Evolutionary conservation across 2,797 vertebrate genomes (phyloP), one percentile per base, ranked within the genome.

Genomic region (Psittacula echo): DNA sequence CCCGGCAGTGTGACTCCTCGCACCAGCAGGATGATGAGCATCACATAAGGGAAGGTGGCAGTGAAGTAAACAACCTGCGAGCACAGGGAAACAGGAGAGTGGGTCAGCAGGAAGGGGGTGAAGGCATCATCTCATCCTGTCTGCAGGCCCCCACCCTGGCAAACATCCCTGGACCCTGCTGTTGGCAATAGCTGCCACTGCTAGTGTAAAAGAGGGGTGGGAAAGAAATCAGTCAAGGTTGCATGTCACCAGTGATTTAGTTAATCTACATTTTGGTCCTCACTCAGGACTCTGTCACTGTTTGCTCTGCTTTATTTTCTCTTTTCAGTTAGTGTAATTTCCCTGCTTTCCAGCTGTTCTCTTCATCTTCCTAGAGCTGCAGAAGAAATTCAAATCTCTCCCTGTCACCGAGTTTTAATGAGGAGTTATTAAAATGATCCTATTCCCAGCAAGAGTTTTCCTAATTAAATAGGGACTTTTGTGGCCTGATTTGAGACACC

Each of bases 21-120:
- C 66, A 99, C 51, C 93, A 99, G 98, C 37, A 99, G 97, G 93
- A 99, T 96, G 66, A 99, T 16, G 11, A 99, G 97, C 98, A 99
- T 98, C 95, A 99, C 37, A 5, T 99, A 99, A 0, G 99, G 99
- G 65, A 99, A 99, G 0, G 98, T 99, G 16, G 99, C 99, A 7
- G 99, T 99, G 97, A 99, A 98, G 93, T 99, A 99, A 65, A 99
- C 99, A 0, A 99, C 99, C 99, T 99, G 93, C 1, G 14, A 11
- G 56, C 1, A 37, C 39, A 85, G 66, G 39, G 39, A 77, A 64
- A 90, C 4, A 13, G 27, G 54, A 90, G 64, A 76, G 45, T 51
- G 48, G 22, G 24, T 94, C 41, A 73, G 65, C 1, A 2, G 20
- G 30, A 47, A 77, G 16, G 5, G 41, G 24, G 6, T 26, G 11